Conservation (phyloP, 1,140 invertebrate genomes). For the Ridgeia piscesae region DNA sequence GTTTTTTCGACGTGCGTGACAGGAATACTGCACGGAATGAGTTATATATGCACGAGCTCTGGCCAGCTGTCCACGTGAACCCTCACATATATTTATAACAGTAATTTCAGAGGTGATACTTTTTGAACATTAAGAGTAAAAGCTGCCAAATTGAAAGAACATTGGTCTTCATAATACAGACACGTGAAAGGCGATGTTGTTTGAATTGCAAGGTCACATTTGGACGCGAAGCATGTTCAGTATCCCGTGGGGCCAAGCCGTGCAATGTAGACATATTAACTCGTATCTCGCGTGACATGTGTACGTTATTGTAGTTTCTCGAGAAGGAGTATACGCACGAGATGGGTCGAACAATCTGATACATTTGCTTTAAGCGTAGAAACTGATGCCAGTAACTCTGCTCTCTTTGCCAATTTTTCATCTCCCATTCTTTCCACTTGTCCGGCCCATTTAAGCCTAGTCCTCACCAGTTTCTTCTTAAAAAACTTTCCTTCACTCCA, state of each 20-base stretch:
- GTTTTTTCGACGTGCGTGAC: neutral
- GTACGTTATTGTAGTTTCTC: neutral
- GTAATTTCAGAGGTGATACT: too few relatives aligned
- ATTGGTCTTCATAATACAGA: neutral
- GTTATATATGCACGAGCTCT: neutral
- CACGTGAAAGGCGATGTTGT: neutral
- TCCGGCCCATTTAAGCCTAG: too few relatives aligned
- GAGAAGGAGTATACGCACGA: neutral
- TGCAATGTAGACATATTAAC: neutral
- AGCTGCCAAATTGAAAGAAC: neutral
- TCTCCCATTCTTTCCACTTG: too few relatives aligned
- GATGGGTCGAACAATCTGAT: too few relatives aligned
- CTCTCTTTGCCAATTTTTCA: neutral
- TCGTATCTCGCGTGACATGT: neutral
- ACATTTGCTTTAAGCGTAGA: neutral
- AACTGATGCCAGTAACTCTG: neutral
- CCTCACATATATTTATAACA: too few relatives aligned
- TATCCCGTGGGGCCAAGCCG: neutral
- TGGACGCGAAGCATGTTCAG: neutral
- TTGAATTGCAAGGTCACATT: neutral
- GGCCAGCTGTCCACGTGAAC: too few relatives aligned
- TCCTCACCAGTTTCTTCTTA: too few relatives aligned
- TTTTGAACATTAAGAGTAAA: too few relatives aligned
- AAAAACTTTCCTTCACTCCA: too few relatives aligned
- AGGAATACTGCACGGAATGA: neutral